Evolutionary conservation across 2,113 vertebrate genomes (phyloP).

Genomic region (Otis tarda): DNA sequence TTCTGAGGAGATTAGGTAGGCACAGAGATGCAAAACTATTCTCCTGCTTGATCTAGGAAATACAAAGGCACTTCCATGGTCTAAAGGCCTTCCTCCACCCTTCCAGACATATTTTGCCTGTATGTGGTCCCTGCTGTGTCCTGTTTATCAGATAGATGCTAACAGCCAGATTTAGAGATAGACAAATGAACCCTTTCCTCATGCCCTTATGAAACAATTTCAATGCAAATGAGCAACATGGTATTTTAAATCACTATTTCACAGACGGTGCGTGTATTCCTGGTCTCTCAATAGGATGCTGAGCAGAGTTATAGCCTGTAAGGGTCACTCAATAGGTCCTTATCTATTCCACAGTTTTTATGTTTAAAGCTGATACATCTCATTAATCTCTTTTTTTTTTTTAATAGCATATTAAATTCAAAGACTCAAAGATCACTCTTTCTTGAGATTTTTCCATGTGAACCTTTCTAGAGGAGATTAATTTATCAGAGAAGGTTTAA

Average conservation of each 20-base stretch:
- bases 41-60: not conserved
- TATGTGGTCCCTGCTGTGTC: not conserved
- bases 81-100: not conserved
- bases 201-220: not conserved
- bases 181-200: not conserved
- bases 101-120: not conserved
- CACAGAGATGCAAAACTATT: not conserved
- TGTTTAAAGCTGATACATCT: not conserved
- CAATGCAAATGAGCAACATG: not conserved
- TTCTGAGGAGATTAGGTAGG: not conserved
- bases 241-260: not conserved
- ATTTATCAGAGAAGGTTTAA: not conserved
- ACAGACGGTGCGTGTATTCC: not conserved
- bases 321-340: not conserved
- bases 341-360: not conserved
- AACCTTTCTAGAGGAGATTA: not conserved
- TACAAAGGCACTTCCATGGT: not conserved
- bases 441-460: not conserved
- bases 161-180: not conserved
- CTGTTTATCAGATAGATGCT: not conserved
- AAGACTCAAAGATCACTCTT: not conserved
- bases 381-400: not conserved
- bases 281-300: not conserved
- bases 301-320: not conserved
- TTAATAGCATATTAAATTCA: not conserved